Conservation (phyloP, 2,888 invertebrate species). For the Lordiphosa fenestrarum region DNA sequence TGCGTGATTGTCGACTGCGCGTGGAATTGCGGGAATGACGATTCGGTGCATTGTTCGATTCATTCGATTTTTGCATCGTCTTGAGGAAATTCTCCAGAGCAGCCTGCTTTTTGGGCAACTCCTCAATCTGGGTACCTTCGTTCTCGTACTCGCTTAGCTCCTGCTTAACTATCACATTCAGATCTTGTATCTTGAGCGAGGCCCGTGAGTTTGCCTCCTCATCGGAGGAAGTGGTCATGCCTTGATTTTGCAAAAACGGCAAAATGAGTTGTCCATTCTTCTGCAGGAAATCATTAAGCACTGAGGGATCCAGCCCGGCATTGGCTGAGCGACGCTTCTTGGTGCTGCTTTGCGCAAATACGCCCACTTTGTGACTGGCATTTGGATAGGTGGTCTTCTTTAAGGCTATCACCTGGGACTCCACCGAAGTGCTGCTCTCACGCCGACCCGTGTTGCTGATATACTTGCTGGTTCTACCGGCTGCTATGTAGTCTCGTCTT, state of each 20-base stretch:
- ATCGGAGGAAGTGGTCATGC: conserved; percentile 79
- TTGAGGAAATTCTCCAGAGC: conserved; percentile 73
- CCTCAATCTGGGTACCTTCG: conserved; percentile 61
- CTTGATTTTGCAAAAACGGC: conserved; percentile 80
- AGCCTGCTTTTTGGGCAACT: conserved; percentile 60
- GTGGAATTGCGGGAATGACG: conserved; percentile 78
- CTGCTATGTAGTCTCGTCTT: conserved; percentile 76
- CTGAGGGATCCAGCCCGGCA: conserved; percentile 76
- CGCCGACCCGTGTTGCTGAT: conserved; percentile 49
- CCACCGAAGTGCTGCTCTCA: conserved; percentile 90
- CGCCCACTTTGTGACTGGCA: conserved; percentile 77
- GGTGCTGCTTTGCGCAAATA: conserved; percentile 74
- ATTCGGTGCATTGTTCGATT: conserved; percentile 63
- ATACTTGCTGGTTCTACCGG: conserved; percentile 72
- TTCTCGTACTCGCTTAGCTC: conserved; percentile 72
- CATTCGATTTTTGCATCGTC: conserved; percentile 71
- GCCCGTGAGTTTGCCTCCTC: conserved; percentile 78
- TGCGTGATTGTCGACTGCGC: conserved; percentile 74
- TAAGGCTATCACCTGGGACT: conserved; percentile 85
- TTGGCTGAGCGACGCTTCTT: conserved; percentile 76
- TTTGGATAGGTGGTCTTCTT: conserved; percentile 79
- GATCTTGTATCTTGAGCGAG: conserved; percentile 79
- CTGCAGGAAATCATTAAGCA: conserved; percentile 77
- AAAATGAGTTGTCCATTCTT: conserved; percentile 79
- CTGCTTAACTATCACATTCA: conserved; percentile 78